Evolutionary conservation across 2,113 vertebrate species (phyloP).

Genomic region (Halichoerus grypus): DNA sequence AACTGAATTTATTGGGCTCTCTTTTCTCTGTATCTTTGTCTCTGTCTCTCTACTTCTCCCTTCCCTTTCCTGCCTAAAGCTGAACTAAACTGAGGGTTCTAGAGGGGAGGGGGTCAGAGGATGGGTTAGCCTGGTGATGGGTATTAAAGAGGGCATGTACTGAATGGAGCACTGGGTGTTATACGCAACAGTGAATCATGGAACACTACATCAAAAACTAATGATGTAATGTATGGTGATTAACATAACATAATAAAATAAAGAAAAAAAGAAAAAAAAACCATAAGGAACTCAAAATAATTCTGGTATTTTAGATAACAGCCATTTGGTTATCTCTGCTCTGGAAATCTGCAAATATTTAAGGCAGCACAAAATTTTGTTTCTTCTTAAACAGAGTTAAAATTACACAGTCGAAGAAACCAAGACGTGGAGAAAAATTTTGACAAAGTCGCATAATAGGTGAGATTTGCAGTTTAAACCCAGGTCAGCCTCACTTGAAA

Average conservation of each 20-base stretch:
- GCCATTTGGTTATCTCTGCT: background rate
- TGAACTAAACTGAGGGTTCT: background rate
- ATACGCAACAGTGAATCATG: too few relatives aligned
- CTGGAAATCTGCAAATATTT: background rate
- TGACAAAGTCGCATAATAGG: background rate
- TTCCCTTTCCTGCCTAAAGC: background rate
- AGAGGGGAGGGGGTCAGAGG: too few relatives aligned
- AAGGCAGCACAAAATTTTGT: background rate
- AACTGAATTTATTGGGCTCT: background rate
- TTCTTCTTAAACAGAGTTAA: slow-evolving; percentile 19
- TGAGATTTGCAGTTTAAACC: background rate
- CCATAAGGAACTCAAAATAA: background rate
- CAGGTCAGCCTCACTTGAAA: background rate
- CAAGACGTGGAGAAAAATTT: background rate
- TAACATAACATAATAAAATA: too few relatives aligned
- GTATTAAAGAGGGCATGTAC: too few relatives aligned
- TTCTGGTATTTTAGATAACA: background rate
- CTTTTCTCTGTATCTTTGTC: background rate
- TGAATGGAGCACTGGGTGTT: too few relatives aligned
- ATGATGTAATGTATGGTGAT: too few relatives aligned
- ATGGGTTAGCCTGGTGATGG: too few relatives aligned
- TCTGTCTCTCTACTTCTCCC: background rate
- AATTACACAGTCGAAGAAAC: background rate
- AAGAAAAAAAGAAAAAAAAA: background rate
- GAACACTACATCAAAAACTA: too few relatives aligned